Base-by-base conservation (phyloP, 2,797 vertebrate genomes). In the Macropodus opercularis region DNA sequence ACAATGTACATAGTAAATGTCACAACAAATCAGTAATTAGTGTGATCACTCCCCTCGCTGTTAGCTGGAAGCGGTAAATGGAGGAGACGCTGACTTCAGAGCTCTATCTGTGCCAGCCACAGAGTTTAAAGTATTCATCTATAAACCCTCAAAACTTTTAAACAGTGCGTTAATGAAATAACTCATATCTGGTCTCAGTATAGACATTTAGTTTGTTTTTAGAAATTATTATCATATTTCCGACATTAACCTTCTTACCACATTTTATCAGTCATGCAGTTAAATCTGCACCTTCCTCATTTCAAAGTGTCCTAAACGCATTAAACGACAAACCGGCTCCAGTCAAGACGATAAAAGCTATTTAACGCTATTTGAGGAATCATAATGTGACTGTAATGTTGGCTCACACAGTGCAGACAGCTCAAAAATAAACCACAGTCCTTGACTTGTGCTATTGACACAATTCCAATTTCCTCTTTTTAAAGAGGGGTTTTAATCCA, bases 21-120 rank as follows among this genome's bases (percentile, higher is more conserved):
- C 48, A 69, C 74, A 50, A 40, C 67, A 72, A 65, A 75, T 77
- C 49, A 53, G 48, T 49, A 76, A 85, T 78, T 68, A 58, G 29
- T 47, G 52, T 9, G 27, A 69, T 64, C 39, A 21, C 22, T 63
- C 59, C 26, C 54, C 36, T 35, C 14, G 13, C 29, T 26, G 13
- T 61, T n/a, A 63, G 47, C 18, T 9, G 3, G 12, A 55, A 44
- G 22, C 19, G 14, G 23, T 1, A 34, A 23, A 32, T 8, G 4
- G 18, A 5, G 19, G 21, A 36, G 14, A n/a, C 12, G 6, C 17
- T 36, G 27, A 36, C 15, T 7, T 17, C n/a, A 8, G 15, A 36
- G 6, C 35, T 8, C 17, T 17, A 8, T n/a, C 35, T 18, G 36
- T 38, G 36, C 18, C n/a, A 38, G 36, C 8, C 7, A 17, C 35